A percentile compares a stretch with the other conserved stretches of the same genome.
Conservation (phyloP, 1,140 invertebrate species). For the Leptonema lineaticorne region DNA sequence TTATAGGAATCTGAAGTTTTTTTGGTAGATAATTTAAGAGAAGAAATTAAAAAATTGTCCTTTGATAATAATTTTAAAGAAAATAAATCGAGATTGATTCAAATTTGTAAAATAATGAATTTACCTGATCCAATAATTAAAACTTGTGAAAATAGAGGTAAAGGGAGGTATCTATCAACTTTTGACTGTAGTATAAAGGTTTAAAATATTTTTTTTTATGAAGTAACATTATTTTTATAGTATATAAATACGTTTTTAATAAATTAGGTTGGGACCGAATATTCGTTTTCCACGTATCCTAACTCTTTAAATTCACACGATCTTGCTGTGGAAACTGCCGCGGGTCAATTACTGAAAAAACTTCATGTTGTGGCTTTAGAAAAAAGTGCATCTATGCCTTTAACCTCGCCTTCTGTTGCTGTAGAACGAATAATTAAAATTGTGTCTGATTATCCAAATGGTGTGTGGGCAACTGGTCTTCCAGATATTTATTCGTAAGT, state of each 20-base stretch:
- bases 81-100: conserved; percentile 17
- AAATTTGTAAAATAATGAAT: conserved; percentile 28
- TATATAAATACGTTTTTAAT: conserved; percentile 11
- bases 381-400: conserved; percentile 42
- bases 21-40: background rate
- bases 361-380: conserved; percentile 48
- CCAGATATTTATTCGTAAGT: conserved; percentile 51
- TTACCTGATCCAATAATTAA: conserved; percentile 33
- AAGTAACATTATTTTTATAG: background rate
- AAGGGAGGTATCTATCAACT: conserved; percentile 42
- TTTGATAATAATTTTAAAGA: conserved; percentile 25
- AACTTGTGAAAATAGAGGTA: conserved; percentile 21
- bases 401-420: conserved; percentile 43
- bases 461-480: conserved; percentile 52
- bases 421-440: conserved; percentile 53
- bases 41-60: conserved; percentile 41
- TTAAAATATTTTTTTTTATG: background rate
- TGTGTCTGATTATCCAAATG: conserved; percentile 55
- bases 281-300: conserved; percentile 59
- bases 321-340: conserved; percentile 57
- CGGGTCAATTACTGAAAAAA: conserved; percentile 54
- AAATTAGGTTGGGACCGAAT: conserved; percentile 52
- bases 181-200: conserved; percentile 44
- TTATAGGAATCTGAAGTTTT: background rate
- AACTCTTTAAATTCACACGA: conserved; percentile 55